Base-by-base conservation (phyloP, 2,888 invertebrate genomes). In the Troglohyphantes excavatus region DNA sequence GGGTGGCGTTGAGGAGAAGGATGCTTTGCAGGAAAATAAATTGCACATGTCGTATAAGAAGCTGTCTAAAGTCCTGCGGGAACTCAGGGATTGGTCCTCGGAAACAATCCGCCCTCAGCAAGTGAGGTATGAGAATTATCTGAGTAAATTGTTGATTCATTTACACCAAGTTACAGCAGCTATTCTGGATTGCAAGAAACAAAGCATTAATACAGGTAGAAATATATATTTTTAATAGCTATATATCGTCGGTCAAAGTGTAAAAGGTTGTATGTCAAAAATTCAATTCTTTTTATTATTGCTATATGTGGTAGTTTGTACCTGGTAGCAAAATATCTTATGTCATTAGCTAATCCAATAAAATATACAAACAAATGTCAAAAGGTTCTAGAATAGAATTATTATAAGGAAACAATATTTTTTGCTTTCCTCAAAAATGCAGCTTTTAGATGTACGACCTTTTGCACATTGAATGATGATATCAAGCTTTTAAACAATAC, bases 101-200 rank as follows among this genome's bases (percentile, higher is more conserved):
- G 83, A 78, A 68, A 76, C 43, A 59, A 81, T 91, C 43, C 59
- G 72, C 17, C 76, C 75, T 23, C 67, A 79, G 21, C 75, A 26
- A 27, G 23, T 19, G n/a, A 33, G 27, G 1, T 88, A 88, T 68
- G 63, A 81, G 53, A 87, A 91, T 72, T 92, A 91, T 84, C 68
- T 92, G 11, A 91, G 86, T 61, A 90, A 90, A 21, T 73, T 92
- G 19, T 90, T 90, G 19, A 78, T 85, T 72, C 91, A 92, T 75
- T 88, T 92, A 23, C 83, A 90, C 26, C 90, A 91, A 90, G 92
- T 91, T 3, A 90, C 86, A n/a, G 83, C 88, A 63, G 91, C 91
- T 23, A 85, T 91, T 33, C 59, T 78, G 19, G 91, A 91, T 53
- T 91, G 91, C 39, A 84, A 85, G 65, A 90, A 91, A 75, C 88